Conservation (phyloP, 2,113 vertebrate species). For the Stomatorhinus ivindoensis region DNA sequence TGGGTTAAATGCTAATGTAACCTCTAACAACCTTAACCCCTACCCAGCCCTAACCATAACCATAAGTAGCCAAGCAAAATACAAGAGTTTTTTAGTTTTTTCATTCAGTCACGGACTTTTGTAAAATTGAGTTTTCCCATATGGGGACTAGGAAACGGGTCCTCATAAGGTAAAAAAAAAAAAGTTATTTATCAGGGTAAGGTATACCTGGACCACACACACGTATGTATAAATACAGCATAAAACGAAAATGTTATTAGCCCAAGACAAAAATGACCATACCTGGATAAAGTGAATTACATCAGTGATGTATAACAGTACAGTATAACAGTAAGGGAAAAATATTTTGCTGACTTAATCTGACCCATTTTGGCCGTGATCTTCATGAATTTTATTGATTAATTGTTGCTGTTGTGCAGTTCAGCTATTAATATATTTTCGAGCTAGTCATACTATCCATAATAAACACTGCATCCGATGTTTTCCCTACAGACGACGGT, state of each 20-base stretch:
- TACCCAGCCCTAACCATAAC: no score
- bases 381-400: background rate
- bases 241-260: background rate
- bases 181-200: no score
- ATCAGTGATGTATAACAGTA: background rate
- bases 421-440: background rate
- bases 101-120: no score
- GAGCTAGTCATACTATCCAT: background rate
- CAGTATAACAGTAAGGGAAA: background rate
- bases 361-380: background rate
- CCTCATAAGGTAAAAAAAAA: no score
- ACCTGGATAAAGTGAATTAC: background rate
- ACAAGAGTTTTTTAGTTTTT: no score
- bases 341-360: background rate
- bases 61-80: no score
- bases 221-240: background rate
- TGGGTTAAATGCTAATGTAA: no score
- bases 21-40: no score
- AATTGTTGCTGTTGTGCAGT: background rate
- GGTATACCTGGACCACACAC: background rate
- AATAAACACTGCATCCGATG: background rate
- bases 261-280: background rate
- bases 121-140: no score
- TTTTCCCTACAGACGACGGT: background rate
- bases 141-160: no score